These are phyloP conservation scores for Drosophila jambulina DNA, from an alignment of 1,140 invertebrate species.

Conservation along the genomic window DNA sequence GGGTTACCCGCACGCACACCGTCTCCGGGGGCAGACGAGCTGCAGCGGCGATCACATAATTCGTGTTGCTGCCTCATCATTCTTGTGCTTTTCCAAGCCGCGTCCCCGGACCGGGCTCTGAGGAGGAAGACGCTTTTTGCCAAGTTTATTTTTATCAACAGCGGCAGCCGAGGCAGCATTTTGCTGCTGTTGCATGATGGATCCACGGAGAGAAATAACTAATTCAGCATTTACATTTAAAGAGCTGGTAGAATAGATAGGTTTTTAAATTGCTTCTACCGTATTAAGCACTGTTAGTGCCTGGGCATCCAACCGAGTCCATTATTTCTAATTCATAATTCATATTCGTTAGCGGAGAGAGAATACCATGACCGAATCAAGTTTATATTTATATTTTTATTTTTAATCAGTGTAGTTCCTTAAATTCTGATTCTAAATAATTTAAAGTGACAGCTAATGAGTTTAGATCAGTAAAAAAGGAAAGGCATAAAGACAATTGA, in stretches of 20 bases:
- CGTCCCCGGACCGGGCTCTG: conserved; percentile 37
- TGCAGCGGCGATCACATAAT: conserved; percentile 77
- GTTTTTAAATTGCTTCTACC: not conserved
- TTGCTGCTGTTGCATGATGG: conserved; percentile 76
- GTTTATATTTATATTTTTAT: not conserved
- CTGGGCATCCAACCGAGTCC: not conserved
- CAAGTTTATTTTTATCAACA: conserved; percentile 81
- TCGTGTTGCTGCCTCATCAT: conserved; percentile 81
- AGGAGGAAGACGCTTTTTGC: conserved; percentile 61
- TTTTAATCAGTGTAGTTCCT: not conserved
- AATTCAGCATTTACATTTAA: conserved; percentile 24
- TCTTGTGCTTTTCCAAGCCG: conserved; percentile 74
- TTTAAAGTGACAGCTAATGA: not conserved
- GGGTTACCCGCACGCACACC: conserved; percentile 75
- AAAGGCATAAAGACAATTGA: too few relatives aligned
- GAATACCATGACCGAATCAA: not conserved
- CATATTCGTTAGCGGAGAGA: not conserved
- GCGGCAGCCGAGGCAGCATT: conserved; percentile 61
- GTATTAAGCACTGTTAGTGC: not conserved
- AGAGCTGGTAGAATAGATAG: conserved; percentile 1
- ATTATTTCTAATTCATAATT: not conserved
- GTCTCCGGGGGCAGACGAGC: conserved; percentile 43
- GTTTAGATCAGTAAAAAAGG: too few relatives aligned
- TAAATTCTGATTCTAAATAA: too few relatives aligned
- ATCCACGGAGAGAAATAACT: conserved; percentile 29